Evolutionary conservation across 2,888 invertebrate species (phyloP).

Genomic region (Linhomoeus sp.): DNA sequence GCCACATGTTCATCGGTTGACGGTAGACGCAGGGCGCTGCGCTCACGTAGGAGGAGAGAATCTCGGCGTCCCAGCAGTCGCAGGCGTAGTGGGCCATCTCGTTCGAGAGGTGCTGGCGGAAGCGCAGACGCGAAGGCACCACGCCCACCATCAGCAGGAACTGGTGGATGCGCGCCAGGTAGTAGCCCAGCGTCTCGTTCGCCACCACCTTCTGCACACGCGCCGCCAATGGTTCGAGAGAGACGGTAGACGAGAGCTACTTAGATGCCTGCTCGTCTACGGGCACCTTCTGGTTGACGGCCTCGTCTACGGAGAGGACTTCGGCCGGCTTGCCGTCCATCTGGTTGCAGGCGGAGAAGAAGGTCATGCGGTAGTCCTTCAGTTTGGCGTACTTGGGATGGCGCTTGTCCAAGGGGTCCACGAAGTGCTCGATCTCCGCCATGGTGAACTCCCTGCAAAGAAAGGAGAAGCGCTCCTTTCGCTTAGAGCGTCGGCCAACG

Average conservation of each 20-base stretch:
- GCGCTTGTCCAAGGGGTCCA: conserved; percentile 65
- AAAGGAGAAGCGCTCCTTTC: background rate
- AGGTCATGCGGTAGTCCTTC: conserved; percentile 49
- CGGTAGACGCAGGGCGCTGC: background rate
- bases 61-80: conserved; percentile 99
- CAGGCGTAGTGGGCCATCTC: conserved; percentile 99
- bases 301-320: conserved; percentile 57
- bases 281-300: conserved; percentile 42
- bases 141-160: conserved; percentile 71
- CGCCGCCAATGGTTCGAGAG: too few relatives aligned
- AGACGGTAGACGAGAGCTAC: too few relatives aligned
- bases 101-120: conserved; percentile 94
- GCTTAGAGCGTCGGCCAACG: background rate
- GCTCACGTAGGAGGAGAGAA: conserved; percentile 70
- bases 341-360: conserved; percentile 89
- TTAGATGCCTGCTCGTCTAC: background rate
- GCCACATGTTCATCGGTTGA: too few relatives aligned
- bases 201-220: conserved; percentile 49
- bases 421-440: conserved; percentile 99
- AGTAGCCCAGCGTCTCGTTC: conserved; percentile 92
- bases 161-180: conserved; percentile 77
- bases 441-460: conserved; percentile 74
- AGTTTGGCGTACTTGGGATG: conserved; percentile 65
- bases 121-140: conserved; percentile 60
- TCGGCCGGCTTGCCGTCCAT: conserved; percentile 83